A percentile compares a stretch with the other conserved stretches of the same genome.
Conservation (phyloP, 2,888 invertebrate genomes). For the Orthosia cruda region DNA sequence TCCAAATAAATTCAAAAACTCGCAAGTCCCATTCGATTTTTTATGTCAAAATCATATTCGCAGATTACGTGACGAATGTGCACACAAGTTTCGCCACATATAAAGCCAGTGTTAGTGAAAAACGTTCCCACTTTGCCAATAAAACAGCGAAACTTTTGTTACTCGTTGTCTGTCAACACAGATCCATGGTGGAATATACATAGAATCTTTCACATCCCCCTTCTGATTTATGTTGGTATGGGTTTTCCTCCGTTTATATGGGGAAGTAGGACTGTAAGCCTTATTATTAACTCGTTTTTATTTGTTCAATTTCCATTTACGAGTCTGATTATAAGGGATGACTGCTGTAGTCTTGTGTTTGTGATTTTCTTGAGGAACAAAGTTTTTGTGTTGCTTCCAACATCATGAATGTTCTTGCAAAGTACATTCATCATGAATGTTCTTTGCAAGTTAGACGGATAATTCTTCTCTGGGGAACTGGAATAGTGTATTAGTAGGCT, state of each 20-base stretch:
- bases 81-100: too few relatives aligned
- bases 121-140: conserved; percentile 71
- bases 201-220: conserved; percentile 54
- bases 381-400: conserved; percentile 44
- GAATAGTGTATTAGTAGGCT: conserved; percentile 6
- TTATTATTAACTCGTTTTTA: conserved; percentile 75
- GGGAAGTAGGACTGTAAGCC: conserved; percentile 53
- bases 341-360: conserved; percentile 61
- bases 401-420: conserved; percentile 31
- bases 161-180: conserved; percentile 74
- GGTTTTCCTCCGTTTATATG: conserved; percentile 57
- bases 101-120: conserved; percentile 61
- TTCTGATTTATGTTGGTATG: conserved; percentile 74
- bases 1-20: conserved; percentile 19
- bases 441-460: conserved; percentile 30
- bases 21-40: conserved; percentile 24
- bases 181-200: conserved; percentile 64
- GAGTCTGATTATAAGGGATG: conserved; percentile 67
- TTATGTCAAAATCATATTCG: conserved; percentile 46
- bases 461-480: conserved; percentile 13
- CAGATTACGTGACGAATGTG: conserved; percentile 59
- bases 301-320: conserved; percentile 70
- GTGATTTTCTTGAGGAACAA: conserved; percentile 47
- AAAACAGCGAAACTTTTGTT: conserved; percentile 76
- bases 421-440: background rate